Evolutionary conservation across 2,797 vertebrate genomes (phyloP).

Genomic region (Crax fasciolata): DNA sequence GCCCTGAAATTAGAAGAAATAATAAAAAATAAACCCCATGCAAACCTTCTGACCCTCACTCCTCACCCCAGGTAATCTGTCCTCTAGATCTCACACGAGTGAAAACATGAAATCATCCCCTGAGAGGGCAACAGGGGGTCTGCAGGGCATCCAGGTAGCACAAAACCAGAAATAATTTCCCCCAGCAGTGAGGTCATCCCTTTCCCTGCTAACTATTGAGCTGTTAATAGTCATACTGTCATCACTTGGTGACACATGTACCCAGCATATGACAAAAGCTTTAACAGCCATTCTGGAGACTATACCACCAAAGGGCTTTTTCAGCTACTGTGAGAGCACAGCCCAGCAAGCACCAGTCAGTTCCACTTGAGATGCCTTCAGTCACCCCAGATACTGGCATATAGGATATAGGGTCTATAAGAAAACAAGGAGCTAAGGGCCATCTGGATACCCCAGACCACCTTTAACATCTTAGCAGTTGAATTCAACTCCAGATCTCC

Average conservation of each 20-base stretch:
- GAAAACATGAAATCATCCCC: background rate
- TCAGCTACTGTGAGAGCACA: rapidly evolving
- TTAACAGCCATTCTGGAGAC: background rate
- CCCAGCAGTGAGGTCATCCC: background rate
- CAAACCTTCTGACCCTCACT: rapidly evolving
- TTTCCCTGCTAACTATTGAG: background rate
- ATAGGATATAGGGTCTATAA: background rate
- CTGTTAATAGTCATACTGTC: background rate
- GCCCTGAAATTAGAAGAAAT: background rate
- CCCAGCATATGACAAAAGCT: background rate
- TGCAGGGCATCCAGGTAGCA: background rate
- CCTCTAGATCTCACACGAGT: background rate
- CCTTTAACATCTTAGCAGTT: background rate
- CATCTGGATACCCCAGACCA: background rate
- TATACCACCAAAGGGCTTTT: background rate
- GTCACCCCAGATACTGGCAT: background rate
- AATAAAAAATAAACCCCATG: background rate
- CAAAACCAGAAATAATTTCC: background rate
- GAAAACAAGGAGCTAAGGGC: background rate
- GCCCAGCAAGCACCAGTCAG: background rate
- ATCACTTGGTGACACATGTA: rapidly evolving
- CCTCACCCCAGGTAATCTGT: background rate
- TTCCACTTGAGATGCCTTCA: background rate
- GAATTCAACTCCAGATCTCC: background rate
- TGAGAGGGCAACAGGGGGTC: background rate